phyloP scores from a whole-genome alignment of 2,113 vertebrate species.

The Nothobranchius furzeri region DNA sequence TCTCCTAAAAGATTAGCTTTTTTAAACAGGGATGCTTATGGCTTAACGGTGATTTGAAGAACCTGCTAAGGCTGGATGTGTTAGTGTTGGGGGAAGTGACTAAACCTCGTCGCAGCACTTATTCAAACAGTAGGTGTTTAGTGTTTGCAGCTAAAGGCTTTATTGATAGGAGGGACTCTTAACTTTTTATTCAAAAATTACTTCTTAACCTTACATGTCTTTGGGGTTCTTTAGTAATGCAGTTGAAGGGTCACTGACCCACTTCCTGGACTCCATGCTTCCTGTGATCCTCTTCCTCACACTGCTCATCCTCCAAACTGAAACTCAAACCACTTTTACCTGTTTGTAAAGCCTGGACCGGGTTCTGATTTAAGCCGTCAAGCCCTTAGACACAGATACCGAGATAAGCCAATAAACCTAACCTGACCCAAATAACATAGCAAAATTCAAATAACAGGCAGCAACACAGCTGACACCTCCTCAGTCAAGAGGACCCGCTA shows the following conservation, averaged over 20 bases:
- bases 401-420: not conserved
- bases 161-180: too few species aligned
- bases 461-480: slow-evolving; percentile 1
- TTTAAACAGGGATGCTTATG: slow-evolving; percentile 38
- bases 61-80: slow-evolving; percentile 20
- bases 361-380: not conserved
- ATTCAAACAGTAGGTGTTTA: slow-evolving; percentile 12
- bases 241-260: slow-evolving; percentile 25
- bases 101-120: not conserved
- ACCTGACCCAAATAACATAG: slow-evolving; percentile 2
- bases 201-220: slow-evolving; percentile 6
- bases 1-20: slow-evolving; percentile 54
- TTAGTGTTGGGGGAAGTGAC: slow-evolving; percentile 21
- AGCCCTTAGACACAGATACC: slow-evolving; percentile 11
- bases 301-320: slow-evolving; percentile 16
- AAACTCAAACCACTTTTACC: not conserved
- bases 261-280: slow-evolving; percentile 5
- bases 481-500: not conserved
- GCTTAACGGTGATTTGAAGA: slow-evolving; percentile 39
- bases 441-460: slow-evolving; percentile 3
- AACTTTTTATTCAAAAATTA: not conserved
- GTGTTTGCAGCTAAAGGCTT: not conserved
- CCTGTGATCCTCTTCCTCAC: slow-evolving; percentile 17
- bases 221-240: slow-evolving; percentile 13
- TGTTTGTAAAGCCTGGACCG: not conserved